phyloP scores from a whole-genome alignment of 2,797 vertebrate species.

The Dendrocincla fuliginosa region DNA sequence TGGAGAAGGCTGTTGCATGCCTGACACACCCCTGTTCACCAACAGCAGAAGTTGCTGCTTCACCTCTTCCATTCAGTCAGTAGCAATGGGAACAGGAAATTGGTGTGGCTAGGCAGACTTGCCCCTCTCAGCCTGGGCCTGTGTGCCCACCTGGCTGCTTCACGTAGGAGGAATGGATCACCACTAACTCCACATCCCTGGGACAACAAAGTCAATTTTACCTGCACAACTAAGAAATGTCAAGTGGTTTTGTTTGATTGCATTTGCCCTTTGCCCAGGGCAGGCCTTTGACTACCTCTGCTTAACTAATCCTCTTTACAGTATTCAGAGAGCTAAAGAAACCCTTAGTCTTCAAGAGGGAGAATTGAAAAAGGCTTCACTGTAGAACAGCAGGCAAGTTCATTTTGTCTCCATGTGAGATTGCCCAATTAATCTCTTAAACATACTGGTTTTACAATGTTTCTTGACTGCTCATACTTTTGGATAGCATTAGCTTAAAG shows the following conservation, averaged over 20 bases:
- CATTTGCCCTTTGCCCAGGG: slow-evolving; percentile 19
- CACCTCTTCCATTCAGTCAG: neutral
- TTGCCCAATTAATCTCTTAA: slow-evolving; percentile 15
- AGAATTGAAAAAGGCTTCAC: neutral
- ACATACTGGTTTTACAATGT: neutral
- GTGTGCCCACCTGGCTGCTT: neutral
- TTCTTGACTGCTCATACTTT: slow-evolving; percentile 5
- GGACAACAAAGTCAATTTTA: neutral
- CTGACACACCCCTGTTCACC: neutral
- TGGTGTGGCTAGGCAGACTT: neutral
- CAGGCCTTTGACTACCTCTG: neutral
- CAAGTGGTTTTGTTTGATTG: neutral
- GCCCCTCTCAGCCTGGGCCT: too few relatives aligned
- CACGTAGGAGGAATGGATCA: neutral
- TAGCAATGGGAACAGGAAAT: rapidly evolving
- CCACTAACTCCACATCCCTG: neutral
- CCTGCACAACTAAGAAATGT: neutral
- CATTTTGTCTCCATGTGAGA: neutral
- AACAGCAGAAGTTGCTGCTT: neutral
- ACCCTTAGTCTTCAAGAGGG: neutral
- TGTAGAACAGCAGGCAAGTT: neutral
- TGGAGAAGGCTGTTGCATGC: rapidly evolving
- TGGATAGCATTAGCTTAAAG: neutral
- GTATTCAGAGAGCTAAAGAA: slow-evolving; percentile 10
- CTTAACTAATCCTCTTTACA: slow-evolving; percentile 30